Base-by-base conservation (phyloP, 2,797 vertebrate genomes). In the Megalops cyprinoides region DNA sequence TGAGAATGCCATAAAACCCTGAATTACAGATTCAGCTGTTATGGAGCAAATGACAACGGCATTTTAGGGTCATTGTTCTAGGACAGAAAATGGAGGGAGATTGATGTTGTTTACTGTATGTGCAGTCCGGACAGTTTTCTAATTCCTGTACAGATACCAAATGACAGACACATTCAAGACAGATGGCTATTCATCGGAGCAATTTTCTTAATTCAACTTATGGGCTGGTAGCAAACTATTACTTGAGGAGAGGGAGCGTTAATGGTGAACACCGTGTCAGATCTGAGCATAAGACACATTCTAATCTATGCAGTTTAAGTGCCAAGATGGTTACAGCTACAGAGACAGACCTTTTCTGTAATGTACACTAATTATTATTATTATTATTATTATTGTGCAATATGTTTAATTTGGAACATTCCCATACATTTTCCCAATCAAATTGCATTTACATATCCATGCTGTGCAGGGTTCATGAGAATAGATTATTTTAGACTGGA, bases 91-190 rank as follows among this genome's bases (percentile, higher is more conserved):
- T 1, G 48, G 44, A 25, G 71, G 12, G 46, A 48, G 71, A 74
- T 49, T 48, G 25, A 74, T 74, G 44, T 14, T 49, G 71, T 74
- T 74, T 31, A n/a, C n/a, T n/a, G n/a, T n/a, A 74, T 49, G 1
- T 49, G n/a, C 44, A 28, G 4, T 42, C 71, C 5, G 3, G 46
- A 48, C 71, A 74, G 65, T n/a, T 48, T 48, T 23, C 48, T 28
- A 49, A 49, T 48, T 28, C 46, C 3, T 14, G 71, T n/a, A 73
- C 37, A 73, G 42, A 46, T 20, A 46, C 4, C 69, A 25, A 73
- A 42, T 15, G n/a, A 49, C n/a, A 25, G 42, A 31, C 8, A 74
- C 44, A 48, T 74, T 74, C 28, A 4, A 49, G n/a, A 74, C 44
- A 23, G 39, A 31, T 31, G 42, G 71, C 25, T 1, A 25, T 28